phyloP scores from a whole-genome alignment of 2,113 vertebrate genomes.

The Perognathus longimembris region DNA sequence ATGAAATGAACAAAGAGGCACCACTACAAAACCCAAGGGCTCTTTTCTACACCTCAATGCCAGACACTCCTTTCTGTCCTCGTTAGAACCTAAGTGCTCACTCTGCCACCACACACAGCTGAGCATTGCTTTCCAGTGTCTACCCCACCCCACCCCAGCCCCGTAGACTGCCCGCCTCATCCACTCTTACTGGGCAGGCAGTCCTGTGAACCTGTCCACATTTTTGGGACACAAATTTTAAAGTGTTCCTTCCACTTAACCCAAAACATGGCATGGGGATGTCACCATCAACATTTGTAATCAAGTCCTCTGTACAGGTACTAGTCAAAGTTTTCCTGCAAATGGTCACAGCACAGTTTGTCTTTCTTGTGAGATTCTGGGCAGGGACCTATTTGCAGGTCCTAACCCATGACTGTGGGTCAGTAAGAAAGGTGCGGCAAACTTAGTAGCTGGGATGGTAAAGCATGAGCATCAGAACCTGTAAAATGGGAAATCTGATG shows the following conservation, averaged over 20 bases:
- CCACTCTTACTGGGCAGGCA: neutral
- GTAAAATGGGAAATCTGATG: neutral
- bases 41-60: neutral
- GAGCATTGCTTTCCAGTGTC: neutral
- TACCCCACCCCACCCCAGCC: too few species aligned
- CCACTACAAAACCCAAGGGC: too few species aligned
- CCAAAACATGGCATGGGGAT: neutral
- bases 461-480: neutral
- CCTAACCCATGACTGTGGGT: neutral
- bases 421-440: neutral
- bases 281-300: neutral
- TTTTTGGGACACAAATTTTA: neutral
- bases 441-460: neutral
- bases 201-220: neutral
- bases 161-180: neutral
- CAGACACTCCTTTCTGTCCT: neutral
- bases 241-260: neutral
- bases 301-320: neutral
- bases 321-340: neutral
- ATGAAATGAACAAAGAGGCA: too few species aligned
- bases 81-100: neutral
- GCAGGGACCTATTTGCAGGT: neutral
- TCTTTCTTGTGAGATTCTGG: slow-evolving; percentile 23
- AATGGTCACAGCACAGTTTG: neutral
- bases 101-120: neutral